phyloP scores from a whole-genome alignment of 2,888 invertebrate species.

The Tenthredo livida region DNA sequence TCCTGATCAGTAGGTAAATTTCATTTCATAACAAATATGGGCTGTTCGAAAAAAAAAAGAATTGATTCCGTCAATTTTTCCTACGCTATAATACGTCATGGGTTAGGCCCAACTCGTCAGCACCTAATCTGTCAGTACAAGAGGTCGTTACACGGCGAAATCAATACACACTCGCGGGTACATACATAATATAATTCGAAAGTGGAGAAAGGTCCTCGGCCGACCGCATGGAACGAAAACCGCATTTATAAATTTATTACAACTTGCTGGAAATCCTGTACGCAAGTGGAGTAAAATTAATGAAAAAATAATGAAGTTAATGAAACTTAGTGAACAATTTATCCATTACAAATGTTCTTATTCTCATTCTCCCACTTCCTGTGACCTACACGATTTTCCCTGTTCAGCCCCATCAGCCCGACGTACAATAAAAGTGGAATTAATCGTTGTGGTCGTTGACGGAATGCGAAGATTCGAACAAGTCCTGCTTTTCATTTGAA shows the following conservation, averaged over 20 bases:
- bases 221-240: conserved; percentile 39
- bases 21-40: no score
- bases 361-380: background rate
- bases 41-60: no score
- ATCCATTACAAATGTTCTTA: background rate
- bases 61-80: background rate
- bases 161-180: background rate
- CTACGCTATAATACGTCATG: background rate
- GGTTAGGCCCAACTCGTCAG: background rate
- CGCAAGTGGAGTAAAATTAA: background rate
- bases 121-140: no score
- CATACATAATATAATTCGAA: conserved; percentile 39
- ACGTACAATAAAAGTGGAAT: no score
- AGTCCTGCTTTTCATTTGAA: no score
- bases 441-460: no score
- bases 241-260: background rate
- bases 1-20: no score
- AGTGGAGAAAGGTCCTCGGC: conserved; percentile 44
- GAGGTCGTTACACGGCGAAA: background rate
- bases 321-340: background rate
- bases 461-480: no score
- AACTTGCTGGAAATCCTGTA: background rate
- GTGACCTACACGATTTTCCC: background rate
- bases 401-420: no score
- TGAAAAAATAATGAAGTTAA: background rate